Conservation (phyloP, 2,113 vertebrate species). For the Gulo gulo region DNA sequence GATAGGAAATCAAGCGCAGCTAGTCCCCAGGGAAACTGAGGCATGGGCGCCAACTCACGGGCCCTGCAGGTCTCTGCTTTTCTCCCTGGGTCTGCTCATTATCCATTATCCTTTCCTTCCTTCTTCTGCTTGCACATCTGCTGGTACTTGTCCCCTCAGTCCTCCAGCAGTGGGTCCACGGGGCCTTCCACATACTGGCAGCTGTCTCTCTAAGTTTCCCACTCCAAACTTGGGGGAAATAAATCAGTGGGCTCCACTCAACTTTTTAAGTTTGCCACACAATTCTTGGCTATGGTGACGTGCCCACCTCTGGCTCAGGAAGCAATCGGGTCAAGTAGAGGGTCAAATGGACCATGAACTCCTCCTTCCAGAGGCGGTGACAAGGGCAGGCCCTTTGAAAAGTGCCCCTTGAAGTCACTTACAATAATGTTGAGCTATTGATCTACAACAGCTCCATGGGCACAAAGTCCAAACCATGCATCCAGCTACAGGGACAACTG, state of each 20-base stretch:
- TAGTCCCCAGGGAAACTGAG: neutral
- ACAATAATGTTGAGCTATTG: neutral
- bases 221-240: neutral
- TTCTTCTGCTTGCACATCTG: neutral
- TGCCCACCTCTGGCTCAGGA: neutral
- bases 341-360: neutral
- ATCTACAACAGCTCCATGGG: neutral
- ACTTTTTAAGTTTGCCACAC: neutral
- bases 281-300: neutral
- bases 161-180: neutral
- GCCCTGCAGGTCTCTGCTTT: neutral
- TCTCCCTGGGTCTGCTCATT: neutral
- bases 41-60: accelerated
- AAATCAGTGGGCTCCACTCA: neutral
- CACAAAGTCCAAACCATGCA: neutral
- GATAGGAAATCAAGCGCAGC: neutral
- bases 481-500: neutral
- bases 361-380: neutral
- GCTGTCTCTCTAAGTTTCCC: neutral
- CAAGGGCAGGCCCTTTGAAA: neutral
- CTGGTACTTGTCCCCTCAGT: accelerated
- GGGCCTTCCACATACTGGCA: neutral
- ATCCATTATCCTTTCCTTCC: neutral
- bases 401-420: neutral
- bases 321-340: neutral